These are phyloP conservation scores for Sclerurus mexicanus DNA, from an alignment of 2,113 vertebrate species.

Conservation along the genomic window DNA sequence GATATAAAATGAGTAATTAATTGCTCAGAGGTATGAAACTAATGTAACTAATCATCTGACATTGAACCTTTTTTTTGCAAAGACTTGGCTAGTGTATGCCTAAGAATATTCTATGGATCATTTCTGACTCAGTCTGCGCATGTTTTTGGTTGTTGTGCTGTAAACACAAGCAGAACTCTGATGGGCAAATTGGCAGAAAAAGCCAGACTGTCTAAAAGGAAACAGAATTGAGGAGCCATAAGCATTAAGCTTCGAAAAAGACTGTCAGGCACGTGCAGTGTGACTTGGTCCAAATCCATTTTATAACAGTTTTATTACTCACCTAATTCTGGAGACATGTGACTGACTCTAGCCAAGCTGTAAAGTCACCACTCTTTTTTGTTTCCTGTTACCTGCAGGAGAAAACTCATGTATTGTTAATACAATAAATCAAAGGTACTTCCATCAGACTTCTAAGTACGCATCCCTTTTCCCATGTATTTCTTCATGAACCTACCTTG, in stretches of 20 bases:
- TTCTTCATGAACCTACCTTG: neutral
- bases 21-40: neutral
- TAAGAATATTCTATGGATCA: neutral
- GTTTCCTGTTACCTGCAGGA: neutral
- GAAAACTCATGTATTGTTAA: neutral
- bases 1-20: neutral
- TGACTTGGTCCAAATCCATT: neutral
- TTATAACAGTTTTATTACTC: constrained; percentile 19
- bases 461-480: neutral
- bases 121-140: neutral
- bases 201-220: constrained; percentile 6
- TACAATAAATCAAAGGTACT: neutral
- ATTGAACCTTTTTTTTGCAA: neutral
- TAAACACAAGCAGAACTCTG: neutral
- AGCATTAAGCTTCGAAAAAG: neutral
- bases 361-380: neutral
- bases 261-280: neutral
- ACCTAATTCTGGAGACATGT: neutral
- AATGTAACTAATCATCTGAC: neutral
- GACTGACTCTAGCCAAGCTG: neutral
- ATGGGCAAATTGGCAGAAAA: neutral
- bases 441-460: neutral
- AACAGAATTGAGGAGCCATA: neutral
- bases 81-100: neutral
- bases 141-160: neutral